phyloP scores from a whole-genome alignment of 2,888 invertebrate genomes.

The Odiellus spinosus region DNA sequence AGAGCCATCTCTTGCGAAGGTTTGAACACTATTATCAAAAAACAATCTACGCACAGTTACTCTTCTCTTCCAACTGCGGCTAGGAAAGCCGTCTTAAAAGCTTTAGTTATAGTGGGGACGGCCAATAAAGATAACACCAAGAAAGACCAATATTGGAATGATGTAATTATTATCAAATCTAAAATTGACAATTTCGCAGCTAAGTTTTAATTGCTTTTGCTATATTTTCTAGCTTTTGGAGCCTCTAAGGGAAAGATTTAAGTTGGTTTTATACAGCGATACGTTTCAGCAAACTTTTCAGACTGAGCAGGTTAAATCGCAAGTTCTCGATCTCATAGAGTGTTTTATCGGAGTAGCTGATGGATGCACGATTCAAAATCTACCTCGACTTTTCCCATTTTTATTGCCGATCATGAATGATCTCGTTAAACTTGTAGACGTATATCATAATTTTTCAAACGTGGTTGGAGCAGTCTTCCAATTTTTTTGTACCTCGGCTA shows the following conservation, averaged over 20 bases:
- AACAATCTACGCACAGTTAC: constrained; percentile 17
- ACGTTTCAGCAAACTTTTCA: constrained; percentile 40
- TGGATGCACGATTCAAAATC: constrained; percentile 23
- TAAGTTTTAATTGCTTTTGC: not conserved
- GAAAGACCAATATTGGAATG: constrained; percentile 27
- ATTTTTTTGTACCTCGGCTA: constrained; percentile 53
- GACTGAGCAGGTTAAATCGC: constrained; percentile 45
- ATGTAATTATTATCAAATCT: constrained; percentile 18
- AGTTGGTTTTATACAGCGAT: constrained; percentile 36
- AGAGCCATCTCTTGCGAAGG: constrained; percentile 14
- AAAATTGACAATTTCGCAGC: too few species aligned
- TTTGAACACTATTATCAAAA: constrained; percentile 13
- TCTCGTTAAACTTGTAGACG: constrained; percentile 48
- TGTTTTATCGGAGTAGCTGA: constrained; percentile 41
- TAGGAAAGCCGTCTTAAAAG: constrained; percentile 50
- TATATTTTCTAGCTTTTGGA: constrained; percentile 31
- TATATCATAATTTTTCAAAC: constrained; percentile 62
- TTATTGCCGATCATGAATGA: constrained; percentile 47
- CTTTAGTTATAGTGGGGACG: constrained; percentile 49
- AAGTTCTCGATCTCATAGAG: constrained; percentile 57
- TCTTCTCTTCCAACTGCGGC: constrained; percentile 39
- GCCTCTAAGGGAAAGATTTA: constrained; percentile 41
- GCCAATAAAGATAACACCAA: constrained; percentile 27
- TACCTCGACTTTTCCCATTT: constrained; percentile 36
- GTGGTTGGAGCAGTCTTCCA: constrained; percentile 59